These are phyloP conservation scores for Acropternis orthonyx DNA, from an alignment of 2,797 vertebrate genomes.

Conservation along the genomic window DNA sequence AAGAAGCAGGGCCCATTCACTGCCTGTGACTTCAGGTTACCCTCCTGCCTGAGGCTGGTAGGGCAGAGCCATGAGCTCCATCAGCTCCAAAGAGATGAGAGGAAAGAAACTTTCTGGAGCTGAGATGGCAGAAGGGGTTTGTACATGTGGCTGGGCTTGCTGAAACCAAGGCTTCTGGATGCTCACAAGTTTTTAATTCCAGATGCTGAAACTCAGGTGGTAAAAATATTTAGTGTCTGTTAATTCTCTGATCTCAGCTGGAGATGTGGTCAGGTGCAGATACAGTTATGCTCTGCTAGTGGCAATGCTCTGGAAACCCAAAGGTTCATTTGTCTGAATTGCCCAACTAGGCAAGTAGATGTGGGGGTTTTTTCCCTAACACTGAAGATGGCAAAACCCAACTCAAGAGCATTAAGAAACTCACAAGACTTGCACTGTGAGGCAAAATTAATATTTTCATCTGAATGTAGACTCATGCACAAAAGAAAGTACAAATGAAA, in stretches of 20 bases:
- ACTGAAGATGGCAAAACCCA: conserved; percentile 10
- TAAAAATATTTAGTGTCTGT: not conserved
- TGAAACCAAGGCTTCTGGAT: not conserved
- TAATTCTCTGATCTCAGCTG: not conserved
- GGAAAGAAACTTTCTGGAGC: fast-evolving
- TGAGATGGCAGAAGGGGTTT: not conserved
- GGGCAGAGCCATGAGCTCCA: not conserved
- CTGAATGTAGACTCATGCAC: not conserved
- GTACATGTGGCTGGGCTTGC: not conserved
- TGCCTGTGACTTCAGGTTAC: not conserved
- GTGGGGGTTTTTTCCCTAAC: not conserved
- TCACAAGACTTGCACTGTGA: not conserved
- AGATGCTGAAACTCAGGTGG: conserved; percentile 25
- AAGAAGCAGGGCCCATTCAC: not conserved
- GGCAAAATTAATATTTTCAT: not conserved
- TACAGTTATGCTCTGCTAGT: not conserved
- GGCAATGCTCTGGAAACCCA: conserved; percentile 61
- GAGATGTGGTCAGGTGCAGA: not conserved
- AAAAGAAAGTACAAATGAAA: not conserved
- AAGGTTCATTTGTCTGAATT: conserved; percentile 9
- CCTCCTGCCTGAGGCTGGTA: not conserved
- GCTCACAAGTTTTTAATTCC: not conserved
- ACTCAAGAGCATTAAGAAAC: not conserved
- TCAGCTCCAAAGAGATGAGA: not conserved
- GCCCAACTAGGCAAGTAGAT: not conserved